Conservation (phyloP, 2,888 invertebrate species). For the Hedya salicella region DNA sequence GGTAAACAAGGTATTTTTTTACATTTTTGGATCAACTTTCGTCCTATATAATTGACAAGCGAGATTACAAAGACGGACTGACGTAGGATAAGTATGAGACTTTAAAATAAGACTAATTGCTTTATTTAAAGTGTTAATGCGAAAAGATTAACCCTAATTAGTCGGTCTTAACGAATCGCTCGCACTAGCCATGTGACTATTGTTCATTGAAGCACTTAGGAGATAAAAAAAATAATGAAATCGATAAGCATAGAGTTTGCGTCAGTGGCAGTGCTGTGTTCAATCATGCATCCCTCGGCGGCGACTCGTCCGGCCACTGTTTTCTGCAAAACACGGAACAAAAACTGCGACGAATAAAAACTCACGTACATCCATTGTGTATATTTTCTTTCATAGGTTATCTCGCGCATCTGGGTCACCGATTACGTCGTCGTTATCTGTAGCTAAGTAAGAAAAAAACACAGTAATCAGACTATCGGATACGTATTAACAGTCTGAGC, state of each 20-base stretch:
- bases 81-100: too few species aligned
- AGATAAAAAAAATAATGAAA: conserved; percentile 74
- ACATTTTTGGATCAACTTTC: too few species aligned
- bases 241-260: conserved; percentile 74
- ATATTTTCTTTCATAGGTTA: conserved; percentile 38
- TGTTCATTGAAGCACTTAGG: conserved; percentile 47
- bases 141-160: conserved; percentile 49
- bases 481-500: conserved; percentile 34
- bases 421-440: conserved; percentile 23
- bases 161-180: conserved; percentile 49
- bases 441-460: conserved; percentile 33
- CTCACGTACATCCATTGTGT: conserved; percentile 18
- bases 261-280: conserved; percentile 65
- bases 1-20: too few species aligned
- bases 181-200: conserved; percentile 50
- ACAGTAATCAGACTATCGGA: conserved; percentile 31
- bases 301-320: conserved; percentile 16
- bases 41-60: too few species aligned
- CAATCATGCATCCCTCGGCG: conserved; percentile 66
- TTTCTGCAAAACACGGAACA: conserved; percentile 6
- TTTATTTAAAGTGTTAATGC: conserved; percentile 25
- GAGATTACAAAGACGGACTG: not conserved
- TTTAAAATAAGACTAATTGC: conserved; percentile 5
- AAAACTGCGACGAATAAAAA: not conserved
- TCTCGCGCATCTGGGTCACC: conserved; percentile 30